Base-by-base conservation (phyloP, 2,888 invertebrate genomes). In the Diadromus collaris region DNA sequence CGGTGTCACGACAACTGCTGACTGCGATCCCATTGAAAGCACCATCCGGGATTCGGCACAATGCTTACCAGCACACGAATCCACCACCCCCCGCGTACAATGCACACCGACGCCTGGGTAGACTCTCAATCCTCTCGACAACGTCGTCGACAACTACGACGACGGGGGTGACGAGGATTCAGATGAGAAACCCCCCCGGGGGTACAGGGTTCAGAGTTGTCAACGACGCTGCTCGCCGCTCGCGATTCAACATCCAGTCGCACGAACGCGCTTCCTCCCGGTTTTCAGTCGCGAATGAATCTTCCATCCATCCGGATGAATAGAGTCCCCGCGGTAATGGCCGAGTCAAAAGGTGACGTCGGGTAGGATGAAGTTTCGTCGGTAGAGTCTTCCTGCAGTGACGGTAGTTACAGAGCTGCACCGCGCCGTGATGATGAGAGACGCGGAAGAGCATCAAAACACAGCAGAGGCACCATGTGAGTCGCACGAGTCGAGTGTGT, bases 1-100 rank as follows among this genome's bases (percentile, higher is more conserved):
- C 69, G 46, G 34, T 64, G 41, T 76, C 46, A 58, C 76, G 56
- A 78, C 76, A 68, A 78, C 78, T 78, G 75, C 74, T 65, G 69
- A 68, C 58, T 64, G 60, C 44, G 51, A 80, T 78, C 61, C 69
- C 71, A 78, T 80, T 70, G 79, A 77, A 46, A 54, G 54, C 60
- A 79, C 71, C 77, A 76, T 77, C 72, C 75, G 73, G 63, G 51
- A 54, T 46, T 68, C 69, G 63, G 61, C 32, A 69, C 67, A 69
- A 67, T 44, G 38, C 69, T 63, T 32, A 69, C 51, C 64, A 32
- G 56, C 46, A 32, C 68, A 63, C 44, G 41, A 41, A n/a, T 65
- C n/a, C 46, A 44, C 34, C 34, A 6, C 6, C 38, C 13, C 38
- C 1, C 44, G 24, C 46, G 21, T 60, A 21, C 60, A 21, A 44